A percentile compares a stretch with the other conserved stretches of the same genome.
These are phyloP conservation scores for Pavo muticus DNA, from an alignment of 2,113 vertebrate species.

Conservation along the genomic window DNA sequence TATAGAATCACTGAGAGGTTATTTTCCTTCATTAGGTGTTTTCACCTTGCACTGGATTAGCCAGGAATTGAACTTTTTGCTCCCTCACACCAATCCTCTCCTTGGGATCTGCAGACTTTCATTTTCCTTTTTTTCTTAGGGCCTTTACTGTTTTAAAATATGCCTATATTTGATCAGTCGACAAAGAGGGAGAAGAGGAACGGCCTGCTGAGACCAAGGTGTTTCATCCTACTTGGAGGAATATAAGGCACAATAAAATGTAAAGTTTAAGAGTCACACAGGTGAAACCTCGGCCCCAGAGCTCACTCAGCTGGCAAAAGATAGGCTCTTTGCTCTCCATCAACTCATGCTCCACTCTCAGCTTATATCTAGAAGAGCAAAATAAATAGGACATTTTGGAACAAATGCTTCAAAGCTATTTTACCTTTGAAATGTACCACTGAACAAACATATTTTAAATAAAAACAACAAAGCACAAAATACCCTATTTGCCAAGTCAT, in stretches of 20 bases:
- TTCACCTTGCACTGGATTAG: not conserved
- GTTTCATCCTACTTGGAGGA: not conserved
- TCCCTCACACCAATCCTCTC: not conserved
- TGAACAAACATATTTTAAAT: not conserved
- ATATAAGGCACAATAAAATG: not conserved
- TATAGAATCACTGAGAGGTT: not conserved
- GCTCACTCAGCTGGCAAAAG: conserved; percentile 20
- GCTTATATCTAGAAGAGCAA: not conserved
- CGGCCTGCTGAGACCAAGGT: not conserved
- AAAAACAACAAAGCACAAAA: not conserved
- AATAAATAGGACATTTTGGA: conserved; percentile 21
- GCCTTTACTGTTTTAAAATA: not conserved
- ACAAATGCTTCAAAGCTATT: conserved; percentile 1
- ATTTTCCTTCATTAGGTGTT: not conserved
- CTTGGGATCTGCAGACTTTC: not conserved
- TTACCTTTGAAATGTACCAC: not conserved
- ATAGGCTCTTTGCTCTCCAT: not conserved
- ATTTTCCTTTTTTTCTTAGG: not conserved
- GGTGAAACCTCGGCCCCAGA: not conserved
- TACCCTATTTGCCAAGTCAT: not conserved
- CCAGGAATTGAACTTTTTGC: not conserved
- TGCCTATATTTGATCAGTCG: not conserved
- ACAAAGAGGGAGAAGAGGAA: not conserved
- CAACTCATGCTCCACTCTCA: not conserved
- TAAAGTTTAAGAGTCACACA: not conserved